phyloP scores from a whole-genome alignment of 2,113 vertebrate genomes.

The Pithys albifrons region DNA sequence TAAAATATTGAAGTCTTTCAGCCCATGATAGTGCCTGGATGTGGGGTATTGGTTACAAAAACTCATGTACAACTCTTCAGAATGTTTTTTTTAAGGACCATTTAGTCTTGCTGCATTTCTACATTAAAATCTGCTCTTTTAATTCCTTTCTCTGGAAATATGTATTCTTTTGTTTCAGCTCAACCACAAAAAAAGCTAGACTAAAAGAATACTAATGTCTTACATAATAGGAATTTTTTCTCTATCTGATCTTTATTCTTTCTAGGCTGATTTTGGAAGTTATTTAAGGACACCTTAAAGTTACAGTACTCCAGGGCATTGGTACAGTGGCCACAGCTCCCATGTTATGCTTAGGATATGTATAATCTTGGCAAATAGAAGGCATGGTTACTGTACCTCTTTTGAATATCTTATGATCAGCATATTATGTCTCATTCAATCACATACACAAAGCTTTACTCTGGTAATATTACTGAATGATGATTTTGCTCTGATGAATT shows the following conservation, averaged over 20 bases:
- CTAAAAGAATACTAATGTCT: slow-evolving; percentile 37
- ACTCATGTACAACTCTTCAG: background rate
- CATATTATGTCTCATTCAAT: background rate
- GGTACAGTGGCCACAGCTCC: background rate
- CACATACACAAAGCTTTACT: background rate
- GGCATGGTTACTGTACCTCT: background rate
- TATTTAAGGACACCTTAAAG: slow-evolving; percentile 50
- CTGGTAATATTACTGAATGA: background rate
- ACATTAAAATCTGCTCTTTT: background rate
- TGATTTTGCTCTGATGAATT: background rate
- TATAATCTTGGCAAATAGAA: background rate
- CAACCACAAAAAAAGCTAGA: slow-evolving; percentile 40
- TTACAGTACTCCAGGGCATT: background rate
- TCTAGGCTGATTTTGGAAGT: slow-evolving; percentile 47
- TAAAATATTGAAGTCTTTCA: background rate
- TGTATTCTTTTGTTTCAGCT: slow-evolving; percentile 54
- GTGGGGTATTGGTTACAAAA: background rate
- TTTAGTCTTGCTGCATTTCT: slow-evolving; percentile 26
- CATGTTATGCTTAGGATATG: background rate
- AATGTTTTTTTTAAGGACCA: background rate
- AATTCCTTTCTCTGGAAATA: slow-evolving; percentile 44
- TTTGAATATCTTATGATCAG: background rate
- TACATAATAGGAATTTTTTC: slow-evolving; percentile 47
- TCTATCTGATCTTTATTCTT: slow-evolving; percentile 56
- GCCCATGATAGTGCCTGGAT: background rate